Evolutionary conservation across 2,888 invertebrate species (phyloP), one percentile per base, ranked within the genome.

Genomic region (Panzeria rudis): DNA sequence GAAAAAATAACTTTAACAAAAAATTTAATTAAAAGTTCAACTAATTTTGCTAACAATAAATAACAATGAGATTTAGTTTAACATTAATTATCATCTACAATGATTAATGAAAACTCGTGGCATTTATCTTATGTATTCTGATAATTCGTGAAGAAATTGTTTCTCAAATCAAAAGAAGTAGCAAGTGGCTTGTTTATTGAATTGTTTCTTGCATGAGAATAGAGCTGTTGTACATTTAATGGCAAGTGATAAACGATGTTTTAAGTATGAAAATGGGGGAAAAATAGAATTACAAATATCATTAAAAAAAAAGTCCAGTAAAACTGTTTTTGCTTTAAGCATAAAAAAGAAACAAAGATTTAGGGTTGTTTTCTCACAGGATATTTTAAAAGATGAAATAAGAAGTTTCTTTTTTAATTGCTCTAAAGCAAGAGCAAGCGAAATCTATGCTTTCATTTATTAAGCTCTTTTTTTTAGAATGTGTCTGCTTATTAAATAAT

Each of bases 231-330:
- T 62, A 13, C 52, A 52, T 50, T 29, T 8, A 50, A 75, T 17
- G 38, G 11, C 73, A 38, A 13, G 29, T 75, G 62, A 62, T 75
- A 62, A 75, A 75, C 50, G 73, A 75, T 73, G 32, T 61, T 75
- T n/a, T 25, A 52, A 32, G 9, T n/a, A 69, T 13, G 13, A 8
- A 23, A 62, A 41, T 17, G 13, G 6, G 23, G 2, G 7, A 35
- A 47, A 17, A 47, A 29, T 29, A 29, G 35, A 15, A 13, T 29
- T 54, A 5, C 13, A 11, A 52, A 23, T 23, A 5, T 23, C 44
- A 44, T 44, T 29, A 11, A 15, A 20, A 50, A 47, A 47, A 17
- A 47, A 50, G 20, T 20, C 5, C 9, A 9, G 0, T 20, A 8
- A 50, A 50, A 20, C 8, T 50, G 1, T 20, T 17, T 20, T 50